phyloP scores from a whole-genome alignment of 2,113 vertebrate genomes.

The Spilogale gracilis region DNA sequence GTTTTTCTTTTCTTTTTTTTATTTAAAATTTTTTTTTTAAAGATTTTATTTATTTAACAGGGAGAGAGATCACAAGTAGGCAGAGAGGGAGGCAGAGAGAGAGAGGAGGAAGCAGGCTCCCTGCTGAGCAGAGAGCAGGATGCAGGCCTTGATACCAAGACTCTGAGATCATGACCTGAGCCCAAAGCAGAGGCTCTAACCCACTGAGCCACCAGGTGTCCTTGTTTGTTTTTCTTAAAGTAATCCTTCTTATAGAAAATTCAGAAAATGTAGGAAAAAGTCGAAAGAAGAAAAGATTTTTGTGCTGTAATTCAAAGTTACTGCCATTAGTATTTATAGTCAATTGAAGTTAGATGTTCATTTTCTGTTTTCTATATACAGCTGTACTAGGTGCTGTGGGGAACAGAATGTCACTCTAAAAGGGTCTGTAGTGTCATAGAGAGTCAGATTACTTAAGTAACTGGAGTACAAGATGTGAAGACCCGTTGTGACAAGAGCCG shows the following conservation, averaged over 20 bases:
- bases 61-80: no score
- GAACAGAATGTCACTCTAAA: not conserved
- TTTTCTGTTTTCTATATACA: not conserved
- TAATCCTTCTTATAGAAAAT: not conserved
- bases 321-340: not conserved
- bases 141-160: no score
- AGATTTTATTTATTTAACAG: no score
- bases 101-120: no score
- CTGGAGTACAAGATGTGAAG: not conserved
- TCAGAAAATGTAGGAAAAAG: slow-evolving; percentile 19
- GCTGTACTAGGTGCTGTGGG: not conserved
- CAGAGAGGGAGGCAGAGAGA: no score
- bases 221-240: not conserved
- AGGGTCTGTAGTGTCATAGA: not conserved
- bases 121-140: no score
- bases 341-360: not conserved
- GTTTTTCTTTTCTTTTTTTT: not conserved
- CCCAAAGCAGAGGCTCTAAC: no score
- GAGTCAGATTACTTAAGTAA: not conserved
- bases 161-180: no score
- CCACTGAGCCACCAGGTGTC: no score
- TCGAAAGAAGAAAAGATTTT: not conserved
- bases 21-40: no score
- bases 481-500: not conserved
- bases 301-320: not conserved